Conservation (phyloP, 2,113 vertebrate genomes). For the Amia ocellicauda region DNA sequence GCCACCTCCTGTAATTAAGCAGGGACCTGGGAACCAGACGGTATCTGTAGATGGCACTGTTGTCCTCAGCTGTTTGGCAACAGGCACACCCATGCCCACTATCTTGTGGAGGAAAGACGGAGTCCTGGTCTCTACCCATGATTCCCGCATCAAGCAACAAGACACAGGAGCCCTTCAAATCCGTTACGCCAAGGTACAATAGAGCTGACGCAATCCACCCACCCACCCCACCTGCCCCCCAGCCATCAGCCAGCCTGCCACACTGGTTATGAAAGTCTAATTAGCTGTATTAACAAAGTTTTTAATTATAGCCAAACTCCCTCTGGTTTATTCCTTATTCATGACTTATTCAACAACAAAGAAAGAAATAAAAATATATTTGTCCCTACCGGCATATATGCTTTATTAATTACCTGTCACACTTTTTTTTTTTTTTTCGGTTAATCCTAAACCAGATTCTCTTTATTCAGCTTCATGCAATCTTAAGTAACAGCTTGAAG, state of each 20-base stretch:
- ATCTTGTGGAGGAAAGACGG: constrained; percentile 95
- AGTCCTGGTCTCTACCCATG: constrained; percentile 82
- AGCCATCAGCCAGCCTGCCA: too few relatives aligned
- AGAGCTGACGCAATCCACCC: neutral
- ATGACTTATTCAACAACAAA: constrained; percentile 24
- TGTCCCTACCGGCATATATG: too few relatives aligned
- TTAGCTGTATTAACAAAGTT: constrained; percentile 24
- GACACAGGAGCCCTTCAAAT: constrained; percentile 88
- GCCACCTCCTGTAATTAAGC: constrained; percentile 90
- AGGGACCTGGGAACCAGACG: constrained; percentile 93
- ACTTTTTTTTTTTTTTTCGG: too few relatives aligned
- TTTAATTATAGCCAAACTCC: constrained; percentile 26
- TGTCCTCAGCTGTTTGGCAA: constrained; percentile 78
- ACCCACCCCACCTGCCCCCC: neutral
- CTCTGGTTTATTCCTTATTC: constrained; percentile 19
- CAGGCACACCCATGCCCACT: constrained; percentile 81
- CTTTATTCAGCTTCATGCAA: too few relatives aligned
- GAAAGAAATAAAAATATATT: neutral
- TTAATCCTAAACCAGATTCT: too few relatives aligned
- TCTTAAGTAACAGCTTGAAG: too few relatives aligned
- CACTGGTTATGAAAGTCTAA: constrained; percentile 27
- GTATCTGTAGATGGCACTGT: constrained; percentile 92
- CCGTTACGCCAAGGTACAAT: constrained; percentile 87
- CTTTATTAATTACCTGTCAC: constrained; percentile 27
- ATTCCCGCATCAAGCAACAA: constrained; percentile 89